phyloP scores from a whole-genome alignment of 2,888 invertebrate genomes.

The Mythimna pallens region DNA sequence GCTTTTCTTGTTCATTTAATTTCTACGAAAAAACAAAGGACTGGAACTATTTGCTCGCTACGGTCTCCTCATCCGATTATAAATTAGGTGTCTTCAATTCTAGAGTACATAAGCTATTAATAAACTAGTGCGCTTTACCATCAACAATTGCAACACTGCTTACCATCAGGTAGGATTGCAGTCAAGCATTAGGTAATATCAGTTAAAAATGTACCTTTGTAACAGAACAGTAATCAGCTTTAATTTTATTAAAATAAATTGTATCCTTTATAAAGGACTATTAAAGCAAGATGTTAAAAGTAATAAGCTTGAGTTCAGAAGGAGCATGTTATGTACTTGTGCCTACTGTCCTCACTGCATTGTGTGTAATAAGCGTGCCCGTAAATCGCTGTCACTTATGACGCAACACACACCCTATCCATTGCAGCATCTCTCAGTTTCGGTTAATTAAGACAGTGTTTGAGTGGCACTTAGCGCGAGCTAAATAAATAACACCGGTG shows the following conservation, averaged over 20 bases:
- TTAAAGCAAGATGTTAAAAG: neutral
- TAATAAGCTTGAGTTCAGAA: neutral
- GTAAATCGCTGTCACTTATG: slow-evolving; percentile 67
- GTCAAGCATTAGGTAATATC: too few relatives aligned
- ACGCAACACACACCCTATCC: slow-evolving; percentile 47
- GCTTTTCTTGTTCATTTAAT: too few relatives aligned
- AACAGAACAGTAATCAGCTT: neutral
- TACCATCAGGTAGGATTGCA: too few relatives aligned
- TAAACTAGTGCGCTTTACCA: too few relatives aligned
- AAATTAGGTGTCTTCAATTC: too few relatives aligned
- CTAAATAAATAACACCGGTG: slow-evolving; percentile 83
- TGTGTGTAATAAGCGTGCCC: neutral
- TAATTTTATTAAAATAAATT: neutral
- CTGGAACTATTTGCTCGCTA: too few relatives aligned
- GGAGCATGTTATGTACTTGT: neutral
- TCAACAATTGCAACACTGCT: too few relatives aligned
- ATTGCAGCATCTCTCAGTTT: slow-evolving; percentile 81
- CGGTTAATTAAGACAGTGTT: slow-evolving; percentile 89
- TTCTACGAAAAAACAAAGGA: too few relatives aligned
- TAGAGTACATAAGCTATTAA: too few relatives aligned
- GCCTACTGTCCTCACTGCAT: neutral
- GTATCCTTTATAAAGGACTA: too few relatives aligned
- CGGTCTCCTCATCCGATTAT: too few relatives aligned
- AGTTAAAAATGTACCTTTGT: too few relatives aligned
- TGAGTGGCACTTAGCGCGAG: slow-evolving; percentile 86